A percentile compares a stretch with the other conserved stretches of the same genome.
Conservation (phyloP, 2,797 vertebrate species). For the Danio kyathit region DNA sequence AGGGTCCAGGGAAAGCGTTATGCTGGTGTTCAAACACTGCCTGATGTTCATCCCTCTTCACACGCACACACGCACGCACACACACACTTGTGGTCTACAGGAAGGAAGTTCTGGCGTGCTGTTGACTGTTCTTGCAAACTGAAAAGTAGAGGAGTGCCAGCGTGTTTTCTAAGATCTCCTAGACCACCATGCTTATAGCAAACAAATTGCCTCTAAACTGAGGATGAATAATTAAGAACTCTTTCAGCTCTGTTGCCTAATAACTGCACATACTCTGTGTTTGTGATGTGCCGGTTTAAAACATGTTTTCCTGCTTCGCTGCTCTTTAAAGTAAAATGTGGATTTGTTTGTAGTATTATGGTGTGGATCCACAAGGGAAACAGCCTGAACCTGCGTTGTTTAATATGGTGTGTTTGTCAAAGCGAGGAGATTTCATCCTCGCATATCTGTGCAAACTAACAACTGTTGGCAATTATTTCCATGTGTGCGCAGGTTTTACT, state of each 20-base stretch:
- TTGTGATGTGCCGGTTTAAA: constrained; percentile 30
- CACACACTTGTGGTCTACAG: constrained; percentile 45
- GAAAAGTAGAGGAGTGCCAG: constrained; percentile 65
- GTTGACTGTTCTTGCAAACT: constrained; percentile 57
- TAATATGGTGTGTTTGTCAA: not conserved
- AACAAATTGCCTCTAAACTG: constrained; percentile 46
- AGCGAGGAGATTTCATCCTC: not conserved
- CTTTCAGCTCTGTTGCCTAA: constrained; percentile 43
- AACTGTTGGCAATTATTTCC: constrained; percentile 3
- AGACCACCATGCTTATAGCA: constrained; percentile 45
- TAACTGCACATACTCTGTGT: constrained; percentile 37
- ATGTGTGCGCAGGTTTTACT: not conserved
- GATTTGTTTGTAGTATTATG: not conserved
- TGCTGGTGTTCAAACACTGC: constrained; percentile 39
- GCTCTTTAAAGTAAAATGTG: constrained; percentile 4
- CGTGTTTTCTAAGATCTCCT: constrained; percentile 45
- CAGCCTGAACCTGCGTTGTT: not conserved
- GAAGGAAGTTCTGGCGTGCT: constrained; percentile 62
- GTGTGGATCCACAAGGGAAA: not conserved
- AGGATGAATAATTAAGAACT: constrained; percentile 60
- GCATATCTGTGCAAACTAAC: not conserved
- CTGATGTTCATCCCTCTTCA: constrained; percentile 37
- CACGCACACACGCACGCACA: constrained; percentile 41
- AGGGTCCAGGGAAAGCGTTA: constrained; percentile 21
- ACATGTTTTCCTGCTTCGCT: constrained; percentile 9